These are phyloP conservation scores for Marmota monax DNA, from an alignment of 2,113 vertebrate species.

Conservation along the genomic window DNA sequence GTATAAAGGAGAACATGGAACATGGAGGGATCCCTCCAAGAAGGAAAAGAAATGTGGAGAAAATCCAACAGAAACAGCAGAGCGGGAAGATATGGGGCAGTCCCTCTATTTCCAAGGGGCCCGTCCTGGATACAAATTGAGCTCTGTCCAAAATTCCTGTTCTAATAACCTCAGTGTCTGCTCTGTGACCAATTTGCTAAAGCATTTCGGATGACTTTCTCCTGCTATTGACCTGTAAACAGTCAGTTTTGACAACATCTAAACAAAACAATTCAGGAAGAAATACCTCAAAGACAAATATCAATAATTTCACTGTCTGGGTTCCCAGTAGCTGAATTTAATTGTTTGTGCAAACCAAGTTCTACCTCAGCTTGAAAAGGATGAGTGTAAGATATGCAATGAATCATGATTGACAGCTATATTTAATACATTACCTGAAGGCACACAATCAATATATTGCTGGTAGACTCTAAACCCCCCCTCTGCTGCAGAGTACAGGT, in stretches of 20 bases:
- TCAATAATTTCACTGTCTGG: not conserved
- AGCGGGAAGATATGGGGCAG: not conserved
- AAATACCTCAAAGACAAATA: conserved; percentile 1
- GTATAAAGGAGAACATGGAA: not conserved
- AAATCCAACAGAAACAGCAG: not conserved
- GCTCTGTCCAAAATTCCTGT: not conserved
- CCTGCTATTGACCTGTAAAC: not conserved
- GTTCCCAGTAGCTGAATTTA: not conserved
- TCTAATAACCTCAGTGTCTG: not conserved
- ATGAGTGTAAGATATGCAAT: not conserved
- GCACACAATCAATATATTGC: not conserved
- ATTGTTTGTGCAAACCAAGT: not conserved
- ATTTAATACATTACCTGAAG: not conserved
- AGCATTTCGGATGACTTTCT: not conserved
- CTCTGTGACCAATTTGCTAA: not conserved
- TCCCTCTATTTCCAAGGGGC: not conserved
- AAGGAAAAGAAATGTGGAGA: not conserved
- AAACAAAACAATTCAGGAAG: conserved; percentile 40
- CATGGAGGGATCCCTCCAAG: not conserved
- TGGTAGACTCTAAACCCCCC: not conserved
- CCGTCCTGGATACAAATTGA: not conserved
- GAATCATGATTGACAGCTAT: not conserved
- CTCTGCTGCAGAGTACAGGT: not conserved
- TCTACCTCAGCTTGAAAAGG: not conserved
- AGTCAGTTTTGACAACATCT: not conserved